phyloP scores from a whole-genome alignment of 2,113 vertebrate genomes.

The Bothrops jararaca region DNA sequence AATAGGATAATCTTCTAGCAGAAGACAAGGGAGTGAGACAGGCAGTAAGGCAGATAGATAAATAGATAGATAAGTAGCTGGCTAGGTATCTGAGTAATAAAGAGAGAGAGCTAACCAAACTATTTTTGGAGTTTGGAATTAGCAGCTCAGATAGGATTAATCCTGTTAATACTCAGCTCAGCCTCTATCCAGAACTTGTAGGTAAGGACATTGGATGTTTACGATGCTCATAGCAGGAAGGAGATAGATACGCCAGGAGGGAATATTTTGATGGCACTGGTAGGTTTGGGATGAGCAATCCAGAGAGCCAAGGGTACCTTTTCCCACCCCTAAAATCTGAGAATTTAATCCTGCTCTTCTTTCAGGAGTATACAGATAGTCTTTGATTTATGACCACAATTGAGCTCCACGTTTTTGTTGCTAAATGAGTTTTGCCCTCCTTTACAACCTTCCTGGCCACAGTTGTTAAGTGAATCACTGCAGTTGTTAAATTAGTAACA shows the following conservation, averaged over 20 bases:
- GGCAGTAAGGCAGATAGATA: neutral
- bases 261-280: neutral
- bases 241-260: neutral
- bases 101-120: conserved; percentile 14
- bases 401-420: neutral
- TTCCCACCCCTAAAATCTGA: neutral
- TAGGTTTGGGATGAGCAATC: neutral
- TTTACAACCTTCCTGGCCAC: neutral
- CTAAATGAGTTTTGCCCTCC: neutral
- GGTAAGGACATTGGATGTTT: conserved; percentile 30
- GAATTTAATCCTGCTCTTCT: neutral
- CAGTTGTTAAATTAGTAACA: neutral
- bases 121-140: conserved; percentile 60
- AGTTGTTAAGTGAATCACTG: neutral
- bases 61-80: neutral
- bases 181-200: conserved; percentile 39
- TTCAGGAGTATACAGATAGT: neutral
- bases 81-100: neutral
- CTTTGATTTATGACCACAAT: neutral
- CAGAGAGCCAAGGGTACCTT: neutral
- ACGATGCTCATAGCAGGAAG: neutral
- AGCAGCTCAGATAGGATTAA: conserved; percentile 63
- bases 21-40: neutral
- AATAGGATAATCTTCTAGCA: neutral
- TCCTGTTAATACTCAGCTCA: conserved; percentile 41